These are phyloP conservation scores for Matsumurasca onukii DNA, from an alignment of 1,140 invertebrate genomes.

Conservation along the genomic window DNA sequence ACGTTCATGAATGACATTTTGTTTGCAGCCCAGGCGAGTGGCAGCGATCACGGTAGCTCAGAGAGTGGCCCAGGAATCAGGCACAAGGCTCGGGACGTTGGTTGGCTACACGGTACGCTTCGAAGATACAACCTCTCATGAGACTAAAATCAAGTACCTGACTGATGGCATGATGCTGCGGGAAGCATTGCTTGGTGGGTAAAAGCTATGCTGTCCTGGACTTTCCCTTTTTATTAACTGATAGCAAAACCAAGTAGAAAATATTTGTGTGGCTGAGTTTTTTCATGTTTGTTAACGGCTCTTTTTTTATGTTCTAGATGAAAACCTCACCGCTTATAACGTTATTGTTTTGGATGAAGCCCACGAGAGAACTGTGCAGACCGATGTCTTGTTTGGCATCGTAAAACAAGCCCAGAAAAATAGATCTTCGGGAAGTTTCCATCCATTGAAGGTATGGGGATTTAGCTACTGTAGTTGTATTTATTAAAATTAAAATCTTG, in stretches of 20 bases:
- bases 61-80: slow-evolving; percentile 80
- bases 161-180: slow-evolving; percentile 95
- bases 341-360: slow-evolving; percentile 95
- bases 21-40: slow-evolving; percentile 76
- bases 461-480: too few relatives aligned
- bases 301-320: slow-evolving; percentile 60
- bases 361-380: slow-evolving; percentile 94
- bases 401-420: slow-evolving; percentile 76
- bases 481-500: too few relatives aligned
- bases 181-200: slow-evolving; percentile 71
- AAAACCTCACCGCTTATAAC: slow-evolving; percentile 71
- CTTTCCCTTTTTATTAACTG: too few relatives aligned
- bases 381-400: slow-evolving; percentile 89
- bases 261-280: too few relatives aligned
- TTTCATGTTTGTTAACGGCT: too few relatives aligned
- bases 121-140: slow-evolving; percentile 75
- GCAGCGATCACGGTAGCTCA: slow-evolving; percentile 89
- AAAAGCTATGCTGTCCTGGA: too few relatives aligned
- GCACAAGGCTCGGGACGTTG: slow-evolving; percentile 62
- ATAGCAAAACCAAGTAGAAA: too few relatives aligned
- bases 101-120: slow-evolving; percentile 93
- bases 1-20: not conserved
- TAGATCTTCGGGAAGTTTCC: slow-evolving; percentile 59
- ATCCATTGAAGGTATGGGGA: slow-evolving; percentile 64
- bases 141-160: slow-evolving; percentile 84